Percentiles rank a stretch among this genome's conserved stretches.
Evolutionary conservation across 2,797 vertebrate genomes (phyloP).

Genomic region (Acridotheres tristis): DNA sequence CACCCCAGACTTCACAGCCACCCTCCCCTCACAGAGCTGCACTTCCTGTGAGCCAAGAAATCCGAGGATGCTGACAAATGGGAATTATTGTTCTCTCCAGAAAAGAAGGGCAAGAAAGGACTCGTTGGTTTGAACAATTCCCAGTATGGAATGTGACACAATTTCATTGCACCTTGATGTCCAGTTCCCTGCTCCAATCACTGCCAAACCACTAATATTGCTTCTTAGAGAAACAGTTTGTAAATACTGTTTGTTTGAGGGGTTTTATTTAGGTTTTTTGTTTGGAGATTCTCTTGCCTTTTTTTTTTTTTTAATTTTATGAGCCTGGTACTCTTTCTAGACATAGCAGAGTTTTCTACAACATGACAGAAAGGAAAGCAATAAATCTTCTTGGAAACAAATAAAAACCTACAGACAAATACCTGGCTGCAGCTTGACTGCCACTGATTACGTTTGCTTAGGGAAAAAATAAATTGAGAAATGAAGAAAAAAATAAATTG

Average conservation of each 20-base stretch:
- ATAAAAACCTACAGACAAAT: background rate
- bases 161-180: background rate
- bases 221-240: background rate
- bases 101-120: background rate
- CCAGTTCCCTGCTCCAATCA: background rate
- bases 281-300: accelerated
- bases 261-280: background rate
- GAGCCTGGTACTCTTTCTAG: background rate
- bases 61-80: background rate
- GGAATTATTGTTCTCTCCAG: background rate
- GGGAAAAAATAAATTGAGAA: background rate
- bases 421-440: background rate
- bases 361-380: background rate
- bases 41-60: background rate
- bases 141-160: background rate
- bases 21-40: background rate
- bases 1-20: background rate
- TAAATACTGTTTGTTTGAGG: background rate
- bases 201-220: background rate
- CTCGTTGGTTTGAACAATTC: background rate
- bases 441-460: background rate
- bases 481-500: background rate
- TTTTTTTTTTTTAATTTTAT: background rate
- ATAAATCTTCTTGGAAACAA: background rate
- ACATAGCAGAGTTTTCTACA: background rate